Base-by-base conservation (phyloP, 2,113 vertebrate genomes). In the Dermatemys mawii region DNA sequence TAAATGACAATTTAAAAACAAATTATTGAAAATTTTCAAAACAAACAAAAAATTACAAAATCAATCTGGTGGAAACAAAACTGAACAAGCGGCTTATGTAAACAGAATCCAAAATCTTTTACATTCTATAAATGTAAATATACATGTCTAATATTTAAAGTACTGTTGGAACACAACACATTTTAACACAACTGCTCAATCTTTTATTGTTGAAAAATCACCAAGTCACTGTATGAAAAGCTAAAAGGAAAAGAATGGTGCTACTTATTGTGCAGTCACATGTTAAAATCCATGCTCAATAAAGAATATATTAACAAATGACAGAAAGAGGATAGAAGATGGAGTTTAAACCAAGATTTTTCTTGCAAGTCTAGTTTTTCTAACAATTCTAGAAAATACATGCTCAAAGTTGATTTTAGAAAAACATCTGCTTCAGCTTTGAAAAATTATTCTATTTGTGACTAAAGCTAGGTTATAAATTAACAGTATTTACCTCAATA, bases 321-420 rank as follows among this genome's bases (percentile, higher is more conserved):
- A 93, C 81, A 86, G 78, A 95, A 94, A 90, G 86, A 95, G 92
- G 93, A 96, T 87, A 94, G 93, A 97, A 96, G 93, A 89, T 51
- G 95, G 21, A 63, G 50, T 41, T 32, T 87, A 89, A 97, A 93
- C 63, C 46, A 93, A 92, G n/a, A 46, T 38, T 88, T 94, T 95
- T 90, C 83, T 91, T 95, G 92, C 13, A 96, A 54, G 51, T 95
- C 96, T 98, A 92, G 57, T 97, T 97, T 97, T 93, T 96, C 97
- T 97, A 98, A 97, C 94, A 97, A 50, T 90, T 93, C 96, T 94
- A 98, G 96, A 97, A 98, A 98, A 97, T 90, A 97, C 98, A 98
- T 98, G 98, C 98, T 98, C 70, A 90, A 97, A 98, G 88, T 91
- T 94, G 87, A 88, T 91, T 96, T 98, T 97, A 98, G 94, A 95